Conservation (phyloP, 2,797 vertebrate species). For the Cynodonichthys magdalenae region DNA sequence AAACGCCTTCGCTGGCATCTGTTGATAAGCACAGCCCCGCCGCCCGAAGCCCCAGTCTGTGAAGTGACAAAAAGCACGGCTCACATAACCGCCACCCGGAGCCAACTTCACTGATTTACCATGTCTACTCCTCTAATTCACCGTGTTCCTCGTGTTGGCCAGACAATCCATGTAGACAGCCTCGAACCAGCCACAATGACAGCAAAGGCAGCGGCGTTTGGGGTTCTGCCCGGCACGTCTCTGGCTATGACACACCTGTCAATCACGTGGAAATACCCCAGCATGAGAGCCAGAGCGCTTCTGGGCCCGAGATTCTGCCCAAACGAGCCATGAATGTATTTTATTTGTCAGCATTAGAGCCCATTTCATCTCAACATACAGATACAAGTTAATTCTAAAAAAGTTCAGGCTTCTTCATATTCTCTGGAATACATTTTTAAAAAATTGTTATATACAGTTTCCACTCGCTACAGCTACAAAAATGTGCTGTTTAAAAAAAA, state of each 20-base stretch:
- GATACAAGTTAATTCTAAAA: conserved; percentile 29
- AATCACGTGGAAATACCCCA: conserved; percentile 72
- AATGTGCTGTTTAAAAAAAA: no score
- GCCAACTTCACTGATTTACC: conserved; percentile 78
- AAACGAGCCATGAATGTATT: conserved; percentile 42
- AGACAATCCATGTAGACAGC: conserved; percentile 78
- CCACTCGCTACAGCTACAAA: no score
- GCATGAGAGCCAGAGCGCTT: conserved; percentile 61
- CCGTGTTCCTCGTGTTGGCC: conserved; percentile 78
- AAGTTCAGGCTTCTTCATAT: conserved; percentile 21
- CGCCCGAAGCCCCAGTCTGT: conserved; percentile 58
- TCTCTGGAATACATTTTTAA: background rate
- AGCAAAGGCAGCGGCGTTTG: conserved; percentile 68
- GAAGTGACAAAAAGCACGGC: conserved; percentile 67
- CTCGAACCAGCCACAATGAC: conserved; percentile 73
- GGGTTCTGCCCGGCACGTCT: conserved; percentile 74
- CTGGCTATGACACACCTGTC: conserved; percentile 79
- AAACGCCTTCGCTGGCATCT: conserved; percentile 53
- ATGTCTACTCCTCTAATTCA: conserved; percentile 82
- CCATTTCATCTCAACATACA: conserved; percentile 40
- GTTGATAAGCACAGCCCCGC: conserved; percentile 56
- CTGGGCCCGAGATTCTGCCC: conserved; percentile 58
- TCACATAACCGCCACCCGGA: conserved; percentile 48
- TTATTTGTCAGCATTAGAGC: conserved; percentile 56
- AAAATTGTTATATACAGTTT: background rate